phyloP scores from a whole-genome alignment of 2,797 vertebrate species.

The Crax fasciolata region DNA sequence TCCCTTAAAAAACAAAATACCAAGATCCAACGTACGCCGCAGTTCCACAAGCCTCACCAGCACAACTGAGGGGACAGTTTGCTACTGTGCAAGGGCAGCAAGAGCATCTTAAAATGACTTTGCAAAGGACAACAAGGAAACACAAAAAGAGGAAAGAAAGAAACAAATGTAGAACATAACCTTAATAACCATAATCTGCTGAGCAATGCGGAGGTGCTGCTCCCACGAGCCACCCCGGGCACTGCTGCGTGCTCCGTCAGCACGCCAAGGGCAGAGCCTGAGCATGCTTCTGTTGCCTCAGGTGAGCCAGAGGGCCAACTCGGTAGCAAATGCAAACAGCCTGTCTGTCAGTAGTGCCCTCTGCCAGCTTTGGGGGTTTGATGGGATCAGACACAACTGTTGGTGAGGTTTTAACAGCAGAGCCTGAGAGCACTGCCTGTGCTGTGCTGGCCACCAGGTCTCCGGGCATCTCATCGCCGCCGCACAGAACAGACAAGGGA shows the following conservation, averaged over 20 bases:
- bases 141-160: neutral
- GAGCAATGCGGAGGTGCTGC: neutral
- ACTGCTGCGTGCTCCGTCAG: neutral
- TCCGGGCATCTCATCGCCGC: neutral
- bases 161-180: neutral
- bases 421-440: neutral
- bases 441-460: neutral
- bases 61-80: neutral
- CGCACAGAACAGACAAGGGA: rapidly evolving
- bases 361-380: neutral
- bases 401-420: neutral
- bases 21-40: neutral
- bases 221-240: neutral
- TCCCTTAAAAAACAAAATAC: neutral
- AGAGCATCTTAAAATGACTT: neutral
- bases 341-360: neutral
- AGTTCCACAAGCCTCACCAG: neutral
- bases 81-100: neutral
- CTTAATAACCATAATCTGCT: neutral
- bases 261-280: neutral
- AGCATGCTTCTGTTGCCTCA: neutral
- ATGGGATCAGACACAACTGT: neutral
- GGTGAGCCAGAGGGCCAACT: neutral
- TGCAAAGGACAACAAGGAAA: neutral
- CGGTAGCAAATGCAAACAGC: neutral